These are phyloP conservation scores for Orius laevigatus DNA, from an alignment of 1,140 invertebrate genomes.

Conservation along the genomic window DNA sequence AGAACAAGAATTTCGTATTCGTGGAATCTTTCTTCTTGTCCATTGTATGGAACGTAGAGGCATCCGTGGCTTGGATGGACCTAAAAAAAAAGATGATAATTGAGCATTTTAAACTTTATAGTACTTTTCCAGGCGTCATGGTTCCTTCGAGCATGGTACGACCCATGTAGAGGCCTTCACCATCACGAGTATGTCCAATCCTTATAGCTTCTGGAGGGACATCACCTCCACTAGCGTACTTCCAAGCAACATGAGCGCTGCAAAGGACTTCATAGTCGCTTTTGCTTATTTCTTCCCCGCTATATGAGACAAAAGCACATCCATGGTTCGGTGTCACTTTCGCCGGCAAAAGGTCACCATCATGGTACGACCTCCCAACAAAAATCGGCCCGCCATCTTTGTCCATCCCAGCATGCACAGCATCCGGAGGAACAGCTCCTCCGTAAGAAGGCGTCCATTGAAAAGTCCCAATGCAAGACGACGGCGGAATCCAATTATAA, in stretches of 20 bases:
- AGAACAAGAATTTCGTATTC: conserved; percentile 55
- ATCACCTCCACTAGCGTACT: neutral
- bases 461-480: conserved; percentile 13
- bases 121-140: conserved; percentile 5
- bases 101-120: neutral
- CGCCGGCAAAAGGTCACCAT: conserved; percentile 54
- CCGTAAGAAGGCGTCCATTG: conserved; percentile 15
- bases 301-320: conserved; percentile 42
- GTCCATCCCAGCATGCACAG: conserved; percentile 51
- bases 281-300: conserved; percentile 42
- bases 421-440: conserved; percentile 28
- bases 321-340: conserved; percentile 52
- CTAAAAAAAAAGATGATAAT: conserved; percentile 25
- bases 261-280: conserved; percentile 43
- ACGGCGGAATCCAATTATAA: conserved; percentile 14
- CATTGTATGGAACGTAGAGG: conserved; percentile 54
- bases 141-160: neutral
- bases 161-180: neutral
- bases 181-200: neutral
- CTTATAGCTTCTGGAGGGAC: neutral
- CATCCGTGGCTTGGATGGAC: conserved; percentile 53
- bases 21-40: conserved; percentile 46
- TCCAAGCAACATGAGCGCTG: conserved; percentile 24
- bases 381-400: conserved; percentile 51
- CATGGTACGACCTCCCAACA: conserved; percentile 52